A percentile compares a stretch with the other conserved stretches of the same genome.
Evolutionary conservation across 2,888 invertebrate genomes (phyloP).

Genomic region (Clanis bilineata): DNA sequence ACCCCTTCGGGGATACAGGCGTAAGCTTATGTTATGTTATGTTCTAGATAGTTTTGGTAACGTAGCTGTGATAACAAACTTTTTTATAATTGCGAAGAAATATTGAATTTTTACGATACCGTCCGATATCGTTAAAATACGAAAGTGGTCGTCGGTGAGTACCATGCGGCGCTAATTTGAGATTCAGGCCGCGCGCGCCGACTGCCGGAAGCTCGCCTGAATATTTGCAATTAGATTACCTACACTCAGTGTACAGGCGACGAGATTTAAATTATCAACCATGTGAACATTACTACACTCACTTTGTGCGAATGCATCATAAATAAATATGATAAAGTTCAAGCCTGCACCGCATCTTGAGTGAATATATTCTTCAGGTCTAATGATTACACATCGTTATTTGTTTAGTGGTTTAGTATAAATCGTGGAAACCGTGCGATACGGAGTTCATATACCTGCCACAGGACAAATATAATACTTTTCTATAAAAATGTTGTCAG

Average conservation of each 20-base stretch:
- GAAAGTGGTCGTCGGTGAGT: slow-evolving; percentile 22
- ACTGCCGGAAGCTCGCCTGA: slow-evolving; percentile 37
- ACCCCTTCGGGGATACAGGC: too few relatives aligned
- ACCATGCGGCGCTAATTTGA: slow-evolving; percentile 38
- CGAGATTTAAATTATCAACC: slow-evolving; percentile 47
- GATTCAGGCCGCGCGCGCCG: slow-evolving; percentile 40
- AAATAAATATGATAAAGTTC: background rate
- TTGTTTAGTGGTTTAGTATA: too few relatives aligned
- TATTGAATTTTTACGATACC: background rate
- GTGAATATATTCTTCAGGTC: background rate
- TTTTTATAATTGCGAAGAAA: background rate
- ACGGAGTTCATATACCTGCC: too few relatives aligned
- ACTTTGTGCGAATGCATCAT: background rate
- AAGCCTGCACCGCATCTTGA: background rate
- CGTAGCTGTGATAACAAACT: background rate
- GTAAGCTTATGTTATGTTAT: too few relatives aligned
- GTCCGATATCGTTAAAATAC: slow-evolving; percentile 28
- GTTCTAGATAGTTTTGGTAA: too few relatives aligned
- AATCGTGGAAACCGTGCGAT: too few relatives aligned
- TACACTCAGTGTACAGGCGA: slow-evolving; percentile 33
- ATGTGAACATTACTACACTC: slow-evolving; percentile 21
- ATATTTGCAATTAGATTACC: slow-evolving; percentile 63
- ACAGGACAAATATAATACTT: too few relatives aligned
- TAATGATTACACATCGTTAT: too few relatives aligned
- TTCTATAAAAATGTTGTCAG: too few relatives aligned